Base-by-base conservation (phyloP, 2,113 vertebrate genomes). In the Porphyrio hochstetteri region DNA sequence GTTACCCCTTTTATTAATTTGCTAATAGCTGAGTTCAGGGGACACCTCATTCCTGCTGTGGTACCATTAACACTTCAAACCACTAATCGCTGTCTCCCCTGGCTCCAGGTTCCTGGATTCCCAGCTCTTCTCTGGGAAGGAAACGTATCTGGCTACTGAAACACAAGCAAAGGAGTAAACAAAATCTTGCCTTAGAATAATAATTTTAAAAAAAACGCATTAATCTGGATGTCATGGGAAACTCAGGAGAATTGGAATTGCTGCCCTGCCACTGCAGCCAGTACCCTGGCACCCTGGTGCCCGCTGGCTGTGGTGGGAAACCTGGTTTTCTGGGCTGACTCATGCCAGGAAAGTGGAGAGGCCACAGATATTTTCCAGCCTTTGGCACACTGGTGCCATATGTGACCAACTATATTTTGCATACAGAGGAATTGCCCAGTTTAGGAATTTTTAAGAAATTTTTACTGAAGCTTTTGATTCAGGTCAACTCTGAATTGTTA, bases 1-100 rank as follows among this genome's bases (percentile, higher is more conserved):
- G 72, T 75, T 93, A 90, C 56, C 40, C 90, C 60, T 94, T 93
- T 88, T 95, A 90, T 88, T 95, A 93, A 93, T 96, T 94, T 92
- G 72, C 88, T 90, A 88, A 75, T 42, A 64, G 68, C 42, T 36
- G 56, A 90, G 35, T 88, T 84, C 64, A 78, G 82, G 95, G 88
- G 88, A 93, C 88, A 96, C 82, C 86, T 92, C 0, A 0, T 71
- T 95, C 79, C 90, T 72, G 64, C 88, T 42, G 68, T 83, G 90
- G 56, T 86, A 27, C 90, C 56, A 94, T 92, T 93, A 93, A 77
- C 69, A 84, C 56, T 94, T 91, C 84, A 86, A 90, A 89, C 52
- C 69, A 57, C 70, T 91, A 79, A 82, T 82, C 3, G 8, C 82
- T 87, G 65, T 84, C 61, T 95, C 56, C 77, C 36, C 13, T 60